phyloP scores from a whole-genome alignment of 2,797 vertebrate species.

The Coracias cyanogaster region DNA sequence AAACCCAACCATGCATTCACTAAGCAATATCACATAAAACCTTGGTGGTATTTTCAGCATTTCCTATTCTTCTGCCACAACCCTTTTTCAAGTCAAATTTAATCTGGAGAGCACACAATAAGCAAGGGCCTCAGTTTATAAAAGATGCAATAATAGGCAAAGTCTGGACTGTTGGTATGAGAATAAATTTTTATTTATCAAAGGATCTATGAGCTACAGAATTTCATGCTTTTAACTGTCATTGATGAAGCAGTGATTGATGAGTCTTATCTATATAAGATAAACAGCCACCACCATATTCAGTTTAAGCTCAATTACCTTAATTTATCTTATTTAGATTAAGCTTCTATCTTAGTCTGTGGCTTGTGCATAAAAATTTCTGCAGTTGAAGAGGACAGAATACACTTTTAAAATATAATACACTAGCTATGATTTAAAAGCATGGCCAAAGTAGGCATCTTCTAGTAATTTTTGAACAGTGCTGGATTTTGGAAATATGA shows the following conservation, averaged over 20 bases:
- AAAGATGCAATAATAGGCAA: background rate
- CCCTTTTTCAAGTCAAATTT: background rate
- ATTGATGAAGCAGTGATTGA: background rate
- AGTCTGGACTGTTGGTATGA: background rate
- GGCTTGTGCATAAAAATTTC: background rate
- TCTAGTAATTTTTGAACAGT: background rate
- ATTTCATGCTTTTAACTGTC: background rate
- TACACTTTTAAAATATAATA: background rate
- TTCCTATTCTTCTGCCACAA: background rate
- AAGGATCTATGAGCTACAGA: background rate
- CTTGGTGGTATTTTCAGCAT: slow-evolving; percentile 1
- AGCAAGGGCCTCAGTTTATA: background rate
- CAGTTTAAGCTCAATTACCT: too few relatives aligned
- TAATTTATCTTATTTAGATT: too few relatives aligned
- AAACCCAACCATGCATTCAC: background rate
- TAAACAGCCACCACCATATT: background rate
- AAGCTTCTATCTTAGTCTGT: background rate
- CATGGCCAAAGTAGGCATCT: background rate
- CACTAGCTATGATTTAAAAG: background rate
- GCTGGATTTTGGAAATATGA: background rate
- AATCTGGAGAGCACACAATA: background rate
- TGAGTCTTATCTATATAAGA: background rate
- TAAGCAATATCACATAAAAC: background rate
- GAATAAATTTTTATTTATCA: background rate
- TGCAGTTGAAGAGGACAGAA: background rate